Base-by-base conservation (phyloP, 1,140 invertebrate species). In the Leptinotarsa texana region DNA sequence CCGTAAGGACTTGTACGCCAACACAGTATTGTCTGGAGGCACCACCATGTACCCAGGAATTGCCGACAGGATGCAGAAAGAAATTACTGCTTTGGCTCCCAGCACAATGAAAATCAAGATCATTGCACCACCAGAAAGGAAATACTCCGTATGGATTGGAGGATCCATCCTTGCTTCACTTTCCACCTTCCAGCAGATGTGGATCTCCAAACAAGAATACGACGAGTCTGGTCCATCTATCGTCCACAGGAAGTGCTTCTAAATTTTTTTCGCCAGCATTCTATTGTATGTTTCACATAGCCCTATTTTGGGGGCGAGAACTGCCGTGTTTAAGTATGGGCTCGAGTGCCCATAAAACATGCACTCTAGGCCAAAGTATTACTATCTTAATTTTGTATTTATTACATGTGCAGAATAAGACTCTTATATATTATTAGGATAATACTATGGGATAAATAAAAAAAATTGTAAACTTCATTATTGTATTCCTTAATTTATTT, bases 211-310 rank as follows among this genome's bases (percentile, higher is more conserved):
- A 88, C 93, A 95, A 88, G 95, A 96, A 85, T 96, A 96, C 89
- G 94, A 96, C 88, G 95, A 96, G 86, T 95, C 93, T 85, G 95
- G 95, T 83, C 94, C 95, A 83, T 93, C 92, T 82, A 95, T 96
- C 86, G 95, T 96, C 85, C 94, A 96, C 91, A 91, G 95, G 88
- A 96, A 96, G 89, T 96, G 95, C 90, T 96, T 96, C 91, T 96
- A 96, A 95, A 85, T 85, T 81, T 72, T 77, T 68, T 75, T 74
- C 57, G 74, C 66, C 71, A 47, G 73, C 80, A 81, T 81, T 79
- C 77, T 75, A 80, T 77, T 80, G 49, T 69, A 76, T 80, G 72
- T 72, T 76, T 75, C 72, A 72, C 71, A 77, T 79, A 21, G 69
- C 69, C 69, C 71, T 21, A 74, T 75, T 78, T 79, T 79, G 77